These are phyloP conservation scores for Philonicus albiceps DNA, from an alignment of 2,888 invertebrate genomes.

Conservation along the genomic window DNA sequence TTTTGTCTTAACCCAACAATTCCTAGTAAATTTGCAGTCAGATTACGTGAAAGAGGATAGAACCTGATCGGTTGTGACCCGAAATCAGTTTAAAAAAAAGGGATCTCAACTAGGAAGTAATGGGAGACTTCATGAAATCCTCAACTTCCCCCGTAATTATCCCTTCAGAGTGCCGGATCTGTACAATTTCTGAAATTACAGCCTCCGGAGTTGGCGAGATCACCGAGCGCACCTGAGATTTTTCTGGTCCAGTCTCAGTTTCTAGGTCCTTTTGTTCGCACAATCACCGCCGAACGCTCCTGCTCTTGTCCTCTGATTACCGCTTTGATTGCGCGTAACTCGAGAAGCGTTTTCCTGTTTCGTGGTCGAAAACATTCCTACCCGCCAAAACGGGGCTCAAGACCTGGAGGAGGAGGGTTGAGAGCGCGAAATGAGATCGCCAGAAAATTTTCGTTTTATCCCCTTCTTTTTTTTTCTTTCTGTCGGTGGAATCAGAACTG, in stretches of 20 bases:
- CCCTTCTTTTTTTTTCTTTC: background rate
- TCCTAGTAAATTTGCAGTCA: background rate
- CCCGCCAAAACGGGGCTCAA: background rate
- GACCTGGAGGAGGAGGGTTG: conserved; percentile 43
- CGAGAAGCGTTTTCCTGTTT: conserved; percentile 49
- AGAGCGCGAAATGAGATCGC: conserved; percentile 8
- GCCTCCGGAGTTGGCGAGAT: background rate
- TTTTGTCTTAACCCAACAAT: background rate
- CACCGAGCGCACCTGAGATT: conserved; percentile 37
- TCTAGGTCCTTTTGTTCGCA: conserved; percentile 39
- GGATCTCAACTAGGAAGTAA: background rate
- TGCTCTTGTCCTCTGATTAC: conserved; percentile 36
- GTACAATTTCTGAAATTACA: conserved; percentile 34
- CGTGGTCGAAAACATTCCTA: conserved; percentile 28
- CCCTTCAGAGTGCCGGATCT: background rate
- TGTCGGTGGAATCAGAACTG: background rate
- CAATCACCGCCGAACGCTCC: background rate
- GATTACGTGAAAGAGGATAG: background rate
- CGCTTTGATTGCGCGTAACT: conserved; percentile 46
- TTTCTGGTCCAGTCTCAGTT: conserved; percentile 41
- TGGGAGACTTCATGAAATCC: background rate
- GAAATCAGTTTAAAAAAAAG: background rate
- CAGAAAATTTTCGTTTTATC: background rate
- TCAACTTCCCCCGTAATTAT: conserved; percentile 17
- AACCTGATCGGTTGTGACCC: background rate